Conservation (phyloP, 2,113 vertebrate genomes). For the Oncorhynchus tshawytscha region DNA sequence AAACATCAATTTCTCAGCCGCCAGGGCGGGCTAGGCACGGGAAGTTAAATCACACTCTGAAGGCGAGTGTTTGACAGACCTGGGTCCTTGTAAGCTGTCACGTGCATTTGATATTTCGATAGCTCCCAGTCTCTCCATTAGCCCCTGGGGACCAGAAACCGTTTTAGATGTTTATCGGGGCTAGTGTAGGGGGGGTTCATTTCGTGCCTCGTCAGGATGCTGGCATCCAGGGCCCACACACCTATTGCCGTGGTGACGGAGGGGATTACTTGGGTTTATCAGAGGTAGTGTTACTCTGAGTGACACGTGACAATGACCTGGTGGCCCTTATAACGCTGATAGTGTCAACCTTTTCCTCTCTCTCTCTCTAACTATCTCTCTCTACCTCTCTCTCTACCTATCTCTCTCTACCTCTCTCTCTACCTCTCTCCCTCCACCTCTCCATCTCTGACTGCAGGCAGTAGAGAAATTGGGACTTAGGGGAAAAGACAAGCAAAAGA, state of each 20-base stretch:
- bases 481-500: constrained; percentile 46
- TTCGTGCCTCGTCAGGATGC: constrained; percentile 68
- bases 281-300: constrained; percentile 64
- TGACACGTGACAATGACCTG: constrained; percentile 76
- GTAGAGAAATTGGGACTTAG: constrained; percentile 62
- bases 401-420: neutral
- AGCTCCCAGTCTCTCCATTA: constrained; percentile 73
- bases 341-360: constrained; percentile 49
- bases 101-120: constrained; percentile 75
- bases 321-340: constrained; percentile 62
- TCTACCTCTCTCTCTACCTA: neutral
- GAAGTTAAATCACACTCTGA: constrained; percentile 58
- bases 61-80: constrained; percentile 67
- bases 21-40: neutral
- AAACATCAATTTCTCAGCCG: neutral
- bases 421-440: neutral
- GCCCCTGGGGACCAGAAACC: constrained; percentile 69
- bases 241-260: constrained; percentile 47
- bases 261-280: constrained; percentile 62
- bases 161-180: constrained; percentile 77
- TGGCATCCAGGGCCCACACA: constrained; percentile 40
- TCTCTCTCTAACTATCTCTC: neutral
- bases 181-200: constrained; percentile 71
- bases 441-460: constrained; percentile 40
- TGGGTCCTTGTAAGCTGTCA: constrained; percentile 70